Evolutionary conservation across 2,888 invertebrate genomes (phyloP).

Genomic region (Bursaphelenchus okinawaensis): DNA sequence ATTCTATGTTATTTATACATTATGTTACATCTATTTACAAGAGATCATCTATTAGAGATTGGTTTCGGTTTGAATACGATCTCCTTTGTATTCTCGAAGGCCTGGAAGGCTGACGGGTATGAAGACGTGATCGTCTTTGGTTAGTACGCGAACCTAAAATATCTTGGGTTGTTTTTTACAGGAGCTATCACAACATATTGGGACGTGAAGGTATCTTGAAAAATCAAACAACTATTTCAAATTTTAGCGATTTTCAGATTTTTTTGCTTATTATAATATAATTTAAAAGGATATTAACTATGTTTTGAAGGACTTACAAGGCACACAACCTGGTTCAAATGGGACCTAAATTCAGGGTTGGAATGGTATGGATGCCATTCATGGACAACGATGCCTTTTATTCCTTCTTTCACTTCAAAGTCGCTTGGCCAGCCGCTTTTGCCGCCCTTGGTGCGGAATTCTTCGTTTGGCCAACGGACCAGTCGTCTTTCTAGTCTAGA

Average conservation of each 20-base stretch:
- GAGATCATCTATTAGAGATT: constrained; percentile 8
- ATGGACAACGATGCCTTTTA: constrained; percentile 87
- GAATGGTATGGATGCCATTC: constrained; percentile 88
- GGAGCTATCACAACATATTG: too few species aligned
- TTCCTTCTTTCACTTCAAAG: constrained; percentile 82
- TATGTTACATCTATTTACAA: not conserved
- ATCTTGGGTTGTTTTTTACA: not conserved
- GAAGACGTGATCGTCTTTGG: not conserved
- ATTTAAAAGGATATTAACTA: not conserved
- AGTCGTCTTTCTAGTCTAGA: constrained; percentile 46
- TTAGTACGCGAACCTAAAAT: not conserved
- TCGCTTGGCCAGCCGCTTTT: constrained; percentile 73
- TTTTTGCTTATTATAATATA: too few species aligned
- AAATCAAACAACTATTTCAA: too few species aligned
- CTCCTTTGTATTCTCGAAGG: not conserved
- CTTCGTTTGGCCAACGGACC: constrained; percentile 89
- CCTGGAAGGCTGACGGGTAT: not conserved
- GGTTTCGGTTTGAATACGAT: constrained; percentile 6
- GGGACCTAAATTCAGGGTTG: constrained; percentile 78
- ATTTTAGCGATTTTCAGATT: too few species aligned
- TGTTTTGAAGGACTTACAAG: constrained; percentile 8
- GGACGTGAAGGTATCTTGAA: too few species aligned
- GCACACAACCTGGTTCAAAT: constrained; percentile 83
- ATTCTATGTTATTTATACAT: too few species aligned
- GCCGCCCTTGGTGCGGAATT: constrained; percentile 73